Conservation (phyloP, 2,113 vertebrate genomes). For the Eubucco bourcierii region DNA sequence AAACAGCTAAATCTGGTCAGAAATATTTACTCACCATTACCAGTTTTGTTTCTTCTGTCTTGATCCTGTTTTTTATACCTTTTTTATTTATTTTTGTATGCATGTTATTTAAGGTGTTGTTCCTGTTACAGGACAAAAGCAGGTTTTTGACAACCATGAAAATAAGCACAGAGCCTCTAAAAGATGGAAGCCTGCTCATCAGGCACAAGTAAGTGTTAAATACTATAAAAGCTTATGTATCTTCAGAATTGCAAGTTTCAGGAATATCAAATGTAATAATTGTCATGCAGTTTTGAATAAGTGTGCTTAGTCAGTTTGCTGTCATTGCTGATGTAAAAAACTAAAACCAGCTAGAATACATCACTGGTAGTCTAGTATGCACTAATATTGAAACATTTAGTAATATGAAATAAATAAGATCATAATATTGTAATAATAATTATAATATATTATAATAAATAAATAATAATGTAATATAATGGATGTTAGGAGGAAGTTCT, state of each 20-base stretch:
- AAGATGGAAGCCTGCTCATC: constrained; percentile 60
- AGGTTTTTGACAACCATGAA: constrained; percentile 45
- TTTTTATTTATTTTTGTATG: constrained; percentile 23
- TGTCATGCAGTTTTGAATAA: background rate
- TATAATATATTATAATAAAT: too few species aligned
- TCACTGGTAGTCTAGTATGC: background rate
- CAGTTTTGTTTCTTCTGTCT: background rate
- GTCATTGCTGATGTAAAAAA: background rate
- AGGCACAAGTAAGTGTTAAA: constrained; percentile 76
- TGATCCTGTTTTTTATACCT: background rate
- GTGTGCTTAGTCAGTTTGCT: background rate
- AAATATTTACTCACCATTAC: background rate
- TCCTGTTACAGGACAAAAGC: constrained; percentile 67
- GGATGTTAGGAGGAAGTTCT: too few species aligned
- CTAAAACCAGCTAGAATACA: background rate
- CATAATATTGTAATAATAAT: too few species aligned
- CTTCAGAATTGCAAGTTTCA: background rate
- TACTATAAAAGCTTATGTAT: background rate
- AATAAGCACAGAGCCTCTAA: constrained; percentile 64
- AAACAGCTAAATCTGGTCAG: background rate
- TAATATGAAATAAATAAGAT: background rate
- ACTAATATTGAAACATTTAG: background rate
- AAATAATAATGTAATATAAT: too few species aligned
- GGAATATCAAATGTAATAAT: background rate
- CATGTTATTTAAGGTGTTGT: constrained; percentile 59